phyloP scores from a whole-genome alignment of 2,888 invertebrate genomes.

The Apotomis capreana region DNA sequence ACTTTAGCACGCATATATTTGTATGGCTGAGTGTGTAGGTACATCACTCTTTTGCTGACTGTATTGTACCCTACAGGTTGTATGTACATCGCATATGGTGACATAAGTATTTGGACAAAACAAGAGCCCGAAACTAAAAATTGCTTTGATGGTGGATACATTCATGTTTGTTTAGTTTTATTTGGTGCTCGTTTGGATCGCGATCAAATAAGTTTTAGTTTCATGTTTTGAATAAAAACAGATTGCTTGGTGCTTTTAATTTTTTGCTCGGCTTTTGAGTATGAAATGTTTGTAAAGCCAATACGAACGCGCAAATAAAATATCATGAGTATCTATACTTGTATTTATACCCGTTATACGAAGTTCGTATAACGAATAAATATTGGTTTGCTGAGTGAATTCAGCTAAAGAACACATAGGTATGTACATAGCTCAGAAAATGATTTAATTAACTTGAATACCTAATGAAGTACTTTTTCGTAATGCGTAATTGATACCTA shows the following conservation, averaged over 20 bases:
- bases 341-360: not conserved
- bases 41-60: too few species aligned
- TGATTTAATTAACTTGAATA: not conserved
- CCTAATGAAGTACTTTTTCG: not conserved
- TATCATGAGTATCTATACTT: not conserved
- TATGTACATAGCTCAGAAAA: not conserved
- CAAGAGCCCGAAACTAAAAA: conserved; percentile 7
- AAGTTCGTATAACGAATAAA: not conserved
- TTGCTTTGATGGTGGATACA: conserved; percentile 9
- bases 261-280: conserved; percentile 21
- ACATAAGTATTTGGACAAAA: conserved; percentile 6
- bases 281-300: conserved; percentile 18
- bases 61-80: not conserved
- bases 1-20: too few species aligned
- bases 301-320: conserved; percentile 7
- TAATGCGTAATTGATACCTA: too few species aligned
- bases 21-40: too few species aligned
- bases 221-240: conserved; percentile 18
- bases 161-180: conserved; percentile 33
- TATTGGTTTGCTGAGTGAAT: not conserved
- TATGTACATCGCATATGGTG: not conserved
- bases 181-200: conserved; percentile 22
- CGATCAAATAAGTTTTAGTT: conserved; percentile 26
- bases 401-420: not conserved
- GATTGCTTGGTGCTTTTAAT: not conserved